Evolutionary conservation across 2,888 invertebrate genomes (phyloP).

Genomic region (Fabriciana adippe): DNA sequence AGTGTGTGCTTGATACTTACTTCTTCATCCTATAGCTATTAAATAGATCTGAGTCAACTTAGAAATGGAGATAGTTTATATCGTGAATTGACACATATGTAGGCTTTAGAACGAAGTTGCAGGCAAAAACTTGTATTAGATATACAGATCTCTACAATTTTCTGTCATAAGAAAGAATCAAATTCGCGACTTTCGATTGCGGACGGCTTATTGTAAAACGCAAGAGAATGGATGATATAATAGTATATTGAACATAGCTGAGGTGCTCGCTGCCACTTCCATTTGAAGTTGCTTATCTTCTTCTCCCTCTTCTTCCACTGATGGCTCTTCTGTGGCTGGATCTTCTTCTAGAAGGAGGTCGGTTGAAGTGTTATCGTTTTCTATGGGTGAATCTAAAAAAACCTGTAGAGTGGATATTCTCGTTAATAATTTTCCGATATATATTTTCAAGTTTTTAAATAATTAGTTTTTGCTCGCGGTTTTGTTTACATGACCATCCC

Average conservation of each 20-base stretch:
- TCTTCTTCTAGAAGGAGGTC: constrained; percentile 55
- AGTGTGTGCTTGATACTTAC: no score
- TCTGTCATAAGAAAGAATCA: no score
- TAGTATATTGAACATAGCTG: constrained; percentile 68
- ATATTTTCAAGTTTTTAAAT: no score
- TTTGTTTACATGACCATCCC: no score
- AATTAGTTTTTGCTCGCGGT: no score
- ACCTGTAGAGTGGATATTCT: constrained; percentile 53
- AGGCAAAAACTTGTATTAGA: no score
- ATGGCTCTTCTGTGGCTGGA: constrained; percentile 15
- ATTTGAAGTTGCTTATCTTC: constrained; percentile 55
- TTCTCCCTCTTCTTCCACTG: constrained; percentile 35
- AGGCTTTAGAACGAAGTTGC: not conserved
- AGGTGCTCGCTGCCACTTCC: constrained; percentile 75
- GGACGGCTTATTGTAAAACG: constrained; percentile 53
- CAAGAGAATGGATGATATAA: constrained; percentile 74
- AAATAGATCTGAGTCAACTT: no score
- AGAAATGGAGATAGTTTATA: not conserved
- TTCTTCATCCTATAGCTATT: no score
- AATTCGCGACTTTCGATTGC: not conserved
- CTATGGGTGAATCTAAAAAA: constrained; percentile 59
- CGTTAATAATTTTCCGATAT: no score
- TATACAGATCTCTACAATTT: no score
- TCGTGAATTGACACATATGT: not conserved
- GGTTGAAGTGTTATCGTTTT: constrained; percentile 62